Evolutionary conservation across 2,797 vertebrate genomes (phyloP).

Genomic region (Pampus argenteus): DNA sequence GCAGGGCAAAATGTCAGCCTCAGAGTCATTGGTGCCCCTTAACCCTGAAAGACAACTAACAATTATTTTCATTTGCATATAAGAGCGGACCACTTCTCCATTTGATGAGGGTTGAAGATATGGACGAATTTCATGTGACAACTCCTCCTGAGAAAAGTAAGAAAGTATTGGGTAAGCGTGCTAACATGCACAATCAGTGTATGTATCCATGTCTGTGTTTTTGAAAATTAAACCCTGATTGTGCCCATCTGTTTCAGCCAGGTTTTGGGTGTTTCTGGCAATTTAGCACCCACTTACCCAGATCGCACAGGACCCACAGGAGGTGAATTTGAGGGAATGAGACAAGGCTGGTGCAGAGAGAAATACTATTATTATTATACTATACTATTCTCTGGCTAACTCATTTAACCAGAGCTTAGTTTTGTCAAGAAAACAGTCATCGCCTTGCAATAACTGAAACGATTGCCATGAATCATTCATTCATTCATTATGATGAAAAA

Average conservation of each 20-base stretch:
- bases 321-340: background rate
- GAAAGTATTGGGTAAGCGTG: background rate
- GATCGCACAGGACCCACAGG: conserved; percentile 41
- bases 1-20: conserved; percentile 73
- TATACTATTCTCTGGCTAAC: conserved; percentile 75
- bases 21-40: conserved; percentile 38
- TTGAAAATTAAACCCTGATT: conserved; percentile 69
- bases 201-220: conserved; percentile 56
- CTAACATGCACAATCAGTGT: conserved; percentile 45
- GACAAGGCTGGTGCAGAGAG: conserved; percentile 12
- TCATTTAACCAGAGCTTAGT: conserved; percentile 65
- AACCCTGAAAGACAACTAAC: conserved; percentile 37
- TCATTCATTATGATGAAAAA: conserved; percentile 69
- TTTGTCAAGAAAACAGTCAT: conserved; percentile 48
- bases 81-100: conserved; percentile 29
- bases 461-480: conserved; percentile 57
- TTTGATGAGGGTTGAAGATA: conserved; percentile 54
- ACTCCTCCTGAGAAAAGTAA: conserved; percentile 37
- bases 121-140: conserved; percentile 28
- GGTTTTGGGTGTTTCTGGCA: conserved; percentile 67
- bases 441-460: conserved; percentile 55
- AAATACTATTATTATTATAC: conserved; percentile 70
- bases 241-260: conserved; percentile 68
- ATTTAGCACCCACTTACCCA: conserved; percentile 55
- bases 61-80: conserved; percentile 55